These are phyloP conservation scores for Rambutsinella grinnellia DNA, from an alignment of 2,888 invertebrate genomes.

Conservation along the genomic window DNA sequence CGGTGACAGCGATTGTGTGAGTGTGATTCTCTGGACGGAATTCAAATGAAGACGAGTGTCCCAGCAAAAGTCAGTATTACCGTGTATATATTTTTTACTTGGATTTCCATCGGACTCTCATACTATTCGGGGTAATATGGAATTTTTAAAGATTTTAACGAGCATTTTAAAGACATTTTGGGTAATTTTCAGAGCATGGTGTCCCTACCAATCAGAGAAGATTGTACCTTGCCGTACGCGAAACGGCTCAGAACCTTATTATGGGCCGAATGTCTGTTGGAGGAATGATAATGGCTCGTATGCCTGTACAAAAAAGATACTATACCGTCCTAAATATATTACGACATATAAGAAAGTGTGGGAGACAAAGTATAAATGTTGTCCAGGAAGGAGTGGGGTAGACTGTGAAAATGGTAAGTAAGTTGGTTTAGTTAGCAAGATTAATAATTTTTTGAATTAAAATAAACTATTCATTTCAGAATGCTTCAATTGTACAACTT, in stretches of 20 bases:
- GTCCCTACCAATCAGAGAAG: conserved; percentile 60
- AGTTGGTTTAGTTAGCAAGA: background rate
- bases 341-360: conserved; percentile 65
- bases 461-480: conserved; percentile 48
- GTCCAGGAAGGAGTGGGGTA: conserved; percentile 63
- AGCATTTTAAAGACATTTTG: background rate
- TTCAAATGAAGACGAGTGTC: conserved; percentile 6
- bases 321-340: conserved; percentile 62
- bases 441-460: too few species aligned
- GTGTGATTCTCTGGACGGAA: too few species aligned
- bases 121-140: conserved; percentile 42
- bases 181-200: conserved; percentile 56
- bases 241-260: conserved; percentile 64
- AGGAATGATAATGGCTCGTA: conserved; percentile 58
- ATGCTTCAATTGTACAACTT: conserved; percentile 66
- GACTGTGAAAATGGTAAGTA: conserved; percentile 57
- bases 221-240: conserved; percentile 59
- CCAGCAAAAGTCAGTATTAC: background rate
- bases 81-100: conserved; percentile 18
- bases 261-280: conserved; percentile 63
- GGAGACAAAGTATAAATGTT: conserved; percentile 66
- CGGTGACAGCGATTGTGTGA: too few species aligned
- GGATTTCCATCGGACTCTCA: conserved; percentile 17
- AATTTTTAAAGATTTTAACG: background rate
- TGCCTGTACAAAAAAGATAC: conserved; percentile 61